Evolutionary conservation across 2,113 vertebrate species (phyloP).

Genomic region (Phyllostomus hastatus): DNA sequence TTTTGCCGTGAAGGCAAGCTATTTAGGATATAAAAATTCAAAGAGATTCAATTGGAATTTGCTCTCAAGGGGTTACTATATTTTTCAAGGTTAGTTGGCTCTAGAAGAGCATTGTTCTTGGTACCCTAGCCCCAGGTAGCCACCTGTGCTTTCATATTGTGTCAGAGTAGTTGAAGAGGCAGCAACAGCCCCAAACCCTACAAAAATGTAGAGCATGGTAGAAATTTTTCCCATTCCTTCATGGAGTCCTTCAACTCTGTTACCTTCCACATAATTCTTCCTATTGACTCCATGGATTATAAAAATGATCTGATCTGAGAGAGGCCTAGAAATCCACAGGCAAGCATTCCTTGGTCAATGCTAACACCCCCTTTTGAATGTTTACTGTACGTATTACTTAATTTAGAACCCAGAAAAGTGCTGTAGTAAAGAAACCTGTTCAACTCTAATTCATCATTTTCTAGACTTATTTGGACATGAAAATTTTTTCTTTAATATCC

Average conservation of each 20-base stretch:
- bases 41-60: not conserved
- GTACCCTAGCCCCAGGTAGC: not conserved
- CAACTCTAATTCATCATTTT: not conserved
- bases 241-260: not conserved
- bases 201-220: not conserved
- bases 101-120: not conserved
- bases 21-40: not conserved
- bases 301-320: not conserved
- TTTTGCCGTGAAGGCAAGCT: not conserved
- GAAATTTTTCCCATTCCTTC: not conserved
- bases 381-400: accelerated
- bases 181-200: not conserved
- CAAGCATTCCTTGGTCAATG: not conserved
- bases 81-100: not conserved
- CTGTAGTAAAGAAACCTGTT: not conserved
- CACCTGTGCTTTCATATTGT: not conserved
- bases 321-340: accelerated
- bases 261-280: not conserved
- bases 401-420: not conserved
- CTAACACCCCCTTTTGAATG: not conserved
- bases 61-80: not conserved
- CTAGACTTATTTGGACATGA: not conserved
- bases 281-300: not conserved
- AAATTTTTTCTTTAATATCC: not conserved
- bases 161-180: not conserved